A percentile compares a stretch with the other conserved stretches of the same genome.
Conservation (phyloP, 2,797 vertebrate genomes). For the Adrianichthys oophorus region DNA sequence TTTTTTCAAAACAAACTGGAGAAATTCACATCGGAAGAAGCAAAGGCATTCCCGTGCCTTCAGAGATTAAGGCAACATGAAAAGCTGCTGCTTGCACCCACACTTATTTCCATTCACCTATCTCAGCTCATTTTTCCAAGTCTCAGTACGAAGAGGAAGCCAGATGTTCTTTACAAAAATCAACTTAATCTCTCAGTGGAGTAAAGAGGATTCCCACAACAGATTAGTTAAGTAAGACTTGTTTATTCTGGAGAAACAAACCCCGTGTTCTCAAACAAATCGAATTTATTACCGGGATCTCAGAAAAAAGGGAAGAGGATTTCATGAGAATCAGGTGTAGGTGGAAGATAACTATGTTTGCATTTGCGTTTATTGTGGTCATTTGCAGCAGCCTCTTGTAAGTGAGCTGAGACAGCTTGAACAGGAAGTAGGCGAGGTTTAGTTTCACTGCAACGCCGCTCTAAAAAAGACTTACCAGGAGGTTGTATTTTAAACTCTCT, state of each 20-base stretch:
- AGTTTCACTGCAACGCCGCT: slow-evolving; percentile 20
- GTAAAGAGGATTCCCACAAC: slow-evolving; percentile 10
- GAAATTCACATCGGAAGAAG: too few relatives aligned
- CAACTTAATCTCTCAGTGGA: slow-evolving; percentile 22
- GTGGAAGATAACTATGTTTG: slow-evolving; percentile 49
- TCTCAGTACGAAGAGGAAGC: slow-evolving; percentile 18
- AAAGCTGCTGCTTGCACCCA: slow-evolving; percentile 10
- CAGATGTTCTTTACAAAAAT: slow-evolving; percentile 10
- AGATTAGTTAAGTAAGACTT: slow-evolving; percentile 16
- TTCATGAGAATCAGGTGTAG: slow-evolving; percentile 43
- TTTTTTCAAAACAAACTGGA: too few relatives aligned
- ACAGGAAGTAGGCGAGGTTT: slow-evolving; percentile 75
- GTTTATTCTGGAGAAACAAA: too few relatives aligned
- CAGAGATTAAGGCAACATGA: neutral
- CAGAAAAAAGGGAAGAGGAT: slow-evolving; percentile 39
- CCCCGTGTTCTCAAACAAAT: too few relatives aligned
- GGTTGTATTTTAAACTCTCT: slow-evolving; percentile 25
- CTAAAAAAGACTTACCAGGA: slow-evolving; percentile 27
- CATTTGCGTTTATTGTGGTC: slow-evolving; percentile 66
- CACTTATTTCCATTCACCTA: slow-evolving; percentile 13
- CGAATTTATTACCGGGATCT: slow-evolving; percentile 1
- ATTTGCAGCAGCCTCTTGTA: slow-evolving; percentile 49
- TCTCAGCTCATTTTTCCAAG: slow-evolving; percentile 22
- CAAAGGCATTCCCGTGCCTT: too few relatives aligned
- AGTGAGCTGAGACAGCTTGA: slow-evolving; percentile 42